A percentile compares a stretch with the other conserved stretches of the same genome.
Evolutionary conservation across 2,888 invertebrate species (phyloP).

Genomic region (Pyrochroa serraticornis): DNA sequence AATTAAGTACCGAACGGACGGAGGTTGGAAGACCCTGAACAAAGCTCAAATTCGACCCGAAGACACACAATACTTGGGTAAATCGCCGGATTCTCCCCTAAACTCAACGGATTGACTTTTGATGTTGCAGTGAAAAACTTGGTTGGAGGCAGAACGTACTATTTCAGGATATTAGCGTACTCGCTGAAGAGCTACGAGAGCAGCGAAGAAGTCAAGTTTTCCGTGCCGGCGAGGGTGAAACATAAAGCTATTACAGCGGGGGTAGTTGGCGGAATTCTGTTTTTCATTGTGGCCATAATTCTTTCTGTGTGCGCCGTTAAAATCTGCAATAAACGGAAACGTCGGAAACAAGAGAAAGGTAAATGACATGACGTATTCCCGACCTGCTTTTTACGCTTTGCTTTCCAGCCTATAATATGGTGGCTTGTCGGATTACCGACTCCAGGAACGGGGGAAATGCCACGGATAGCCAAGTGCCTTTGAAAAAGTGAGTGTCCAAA

Average conservation of each 20-base stretch:
- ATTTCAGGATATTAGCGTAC: slow-evolving; percentile 89
- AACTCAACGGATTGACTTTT: neutral
- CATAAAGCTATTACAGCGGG: slow-evolving; percentile 96
- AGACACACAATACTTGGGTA: slow-evolving; percentile 87
- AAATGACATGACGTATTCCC: neutral
- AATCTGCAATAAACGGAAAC: slow-evolving; percentile 96
- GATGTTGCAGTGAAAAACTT: slow-evolving; percentile 80
- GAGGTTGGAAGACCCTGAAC: slow-evolving; percentile 87
- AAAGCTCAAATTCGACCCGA: slow-evolving; percentile 87
- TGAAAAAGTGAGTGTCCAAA: slow-evolving; percentile 88
- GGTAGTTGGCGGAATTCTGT: slow-evolving; percentile 94
- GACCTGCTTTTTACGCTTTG: neutral
- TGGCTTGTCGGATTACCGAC: slow-evolving; percentile 95
- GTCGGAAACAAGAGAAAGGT: slow-evolving; percentile 98
- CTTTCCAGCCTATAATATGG: slow-evolving; percentile 96
- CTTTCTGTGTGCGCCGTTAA: slow-evolving; percentile 96
- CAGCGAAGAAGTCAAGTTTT: slow-evolving; percentile 87
- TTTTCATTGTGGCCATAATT: slow-evolving; percentile 97
- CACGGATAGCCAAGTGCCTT: slow-evolving; percentile 95
- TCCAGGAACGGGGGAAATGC: slow-evolving; percentile 83
- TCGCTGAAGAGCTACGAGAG: slow-evolving; percentile 85
- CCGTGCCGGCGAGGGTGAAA: slow-evolving; percentile 88
- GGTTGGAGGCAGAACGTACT: slow-evolving; percentile 89
- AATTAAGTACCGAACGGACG: slow-evolving; percentile 90
- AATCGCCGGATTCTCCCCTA: slow-evolving; percentile 34